Evolutionary conservation across 1,140 invertebrate species (phyloP).

Genomic region (Zaprionus africanus): DNA sequence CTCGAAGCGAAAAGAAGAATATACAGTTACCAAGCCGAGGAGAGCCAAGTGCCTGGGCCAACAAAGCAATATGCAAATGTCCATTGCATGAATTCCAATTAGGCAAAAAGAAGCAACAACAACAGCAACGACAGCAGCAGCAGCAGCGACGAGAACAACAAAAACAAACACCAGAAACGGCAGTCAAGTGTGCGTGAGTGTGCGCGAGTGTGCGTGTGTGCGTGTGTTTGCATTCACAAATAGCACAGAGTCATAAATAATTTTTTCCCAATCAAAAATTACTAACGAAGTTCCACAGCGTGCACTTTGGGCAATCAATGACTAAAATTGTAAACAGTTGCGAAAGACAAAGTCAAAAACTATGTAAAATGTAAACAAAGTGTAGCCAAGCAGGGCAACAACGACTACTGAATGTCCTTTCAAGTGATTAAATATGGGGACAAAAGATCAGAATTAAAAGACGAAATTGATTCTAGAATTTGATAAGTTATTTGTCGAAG

Average conservation of each 20-base stretch:
- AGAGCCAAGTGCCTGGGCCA: constrained; percentile 70
- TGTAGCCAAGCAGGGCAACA: neutral
- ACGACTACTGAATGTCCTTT: constrained; percentile 8
- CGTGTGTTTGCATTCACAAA: constrained; percentile 75
- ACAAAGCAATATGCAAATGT: constrained; percentile 81
- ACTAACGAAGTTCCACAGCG: constrained; percentile 64
- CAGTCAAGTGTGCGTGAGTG: constrained; percentile 39
- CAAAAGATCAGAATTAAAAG: no score
- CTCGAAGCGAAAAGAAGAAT: constrained; percentile 57
- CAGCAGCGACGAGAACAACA: constrained; percentile 36
- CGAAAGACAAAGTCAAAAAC: constrained; percentile 48
- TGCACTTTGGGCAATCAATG: constrained; percentile 74
- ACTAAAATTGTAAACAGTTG: constrained; percentile 68
- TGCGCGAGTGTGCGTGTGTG: constrained; percentile 39
- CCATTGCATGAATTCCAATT: constrained; percentile 80
- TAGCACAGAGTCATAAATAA: constrained; percentile 77
- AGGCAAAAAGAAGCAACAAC: constrained; percentile 66
- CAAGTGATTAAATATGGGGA: no score
- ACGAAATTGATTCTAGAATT: no score
- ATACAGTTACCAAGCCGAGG: constrained; percentile 71
- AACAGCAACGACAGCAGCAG: constrained; percentile 13
- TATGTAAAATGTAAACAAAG: constrained; percentile 32
- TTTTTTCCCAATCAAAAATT: constrained; percentile 79
- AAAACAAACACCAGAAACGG: constrained; percentile 35
- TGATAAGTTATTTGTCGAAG: no score